Percentiles rank a stretch among this genome's conserved stretches.
Evolutionary conservation across 1,140 invertebrate genomes (phyloP).

Genomic region (Marisa cornuarietis): DNA sequence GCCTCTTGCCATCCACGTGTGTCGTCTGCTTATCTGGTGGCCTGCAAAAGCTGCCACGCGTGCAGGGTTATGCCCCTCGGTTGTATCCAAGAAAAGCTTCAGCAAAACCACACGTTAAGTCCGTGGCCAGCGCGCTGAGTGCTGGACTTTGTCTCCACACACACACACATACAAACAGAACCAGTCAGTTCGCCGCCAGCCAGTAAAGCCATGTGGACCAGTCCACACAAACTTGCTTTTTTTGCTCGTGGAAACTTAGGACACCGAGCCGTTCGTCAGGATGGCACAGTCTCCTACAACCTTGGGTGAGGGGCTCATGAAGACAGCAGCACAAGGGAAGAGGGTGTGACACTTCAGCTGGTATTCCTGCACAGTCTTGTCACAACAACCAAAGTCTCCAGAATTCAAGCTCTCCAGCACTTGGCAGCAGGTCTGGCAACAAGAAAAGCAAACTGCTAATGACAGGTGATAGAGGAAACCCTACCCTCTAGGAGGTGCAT

Average conservation of each 20-base stretch:
- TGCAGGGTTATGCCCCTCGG: no score
- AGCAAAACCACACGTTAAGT: neutral
- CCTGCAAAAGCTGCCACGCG: no score
- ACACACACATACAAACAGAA: neutral
- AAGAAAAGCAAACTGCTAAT: neutral
- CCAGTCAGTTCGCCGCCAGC: neutral
- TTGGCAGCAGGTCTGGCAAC: slow-evolving; percentile 77
- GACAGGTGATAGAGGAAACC: no score
- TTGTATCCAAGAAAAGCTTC: no score
- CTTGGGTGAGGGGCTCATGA: slow-evolving; percentile 46
- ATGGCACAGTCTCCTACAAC: slow-evolving; percentile 37
- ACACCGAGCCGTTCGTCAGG: slow-evolving; percentile 47
- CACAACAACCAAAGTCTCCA: slow-evolving; percentile 82
- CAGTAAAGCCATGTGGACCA: neutral
- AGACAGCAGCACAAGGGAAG: slow-evolving; percentile 72
- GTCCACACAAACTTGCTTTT: neutral
- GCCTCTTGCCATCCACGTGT: no score
- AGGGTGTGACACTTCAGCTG: slow-evolving; percentile 76
- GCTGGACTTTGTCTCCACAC: neutral
- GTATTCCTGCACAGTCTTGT: slow-evolving; percentile 75
- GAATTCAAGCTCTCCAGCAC: slow-evolving; percentile 79
- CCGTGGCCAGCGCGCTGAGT: no score
- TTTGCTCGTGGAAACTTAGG: neutral
- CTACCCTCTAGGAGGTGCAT: no score
- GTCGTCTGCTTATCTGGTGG: no score